These are phyloP conservation scores for Trididemnum clinides DNA, from an alignment of 23 tunicate genomes.

Conservation along the genomic window DNA sequence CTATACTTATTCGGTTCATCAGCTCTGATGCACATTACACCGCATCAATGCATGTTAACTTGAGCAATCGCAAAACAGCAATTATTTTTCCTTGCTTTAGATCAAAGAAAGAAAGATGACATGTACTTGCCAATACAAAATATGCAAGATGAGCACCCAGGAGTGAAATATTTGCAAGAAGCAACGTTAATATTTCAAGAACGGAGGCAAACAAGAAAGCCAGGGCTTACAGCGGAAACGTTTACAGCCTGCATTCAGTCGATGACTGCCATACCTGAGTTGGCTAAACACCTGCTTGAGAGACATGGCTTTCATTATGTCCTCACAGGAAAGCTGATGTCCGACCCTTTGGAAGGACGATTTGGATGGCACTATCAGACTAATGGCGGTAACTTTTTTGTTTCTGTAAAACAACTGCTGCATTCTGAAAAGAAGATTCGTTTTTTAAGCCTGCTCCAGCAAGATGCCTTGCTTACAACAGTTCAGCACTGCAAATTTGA, in stretches of 20 bases:
- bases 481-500: background rate
- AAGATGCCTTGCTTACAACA: background rate
- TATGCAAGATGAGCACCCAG: background rate
- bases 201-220: background rate
- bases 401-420: background rate
- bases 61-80: no score
- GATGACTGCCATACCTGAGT: background rate
- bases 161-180: background rate
- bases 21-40: no score
- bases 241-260: slow-evolving; percentile 26
- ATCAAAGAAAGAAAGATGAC: no score
- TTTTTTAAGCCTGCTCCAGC: slow-evolving; percentile 11
- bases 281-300: background rate
- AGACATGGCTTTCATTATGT: slow-evolving; percentile 20
- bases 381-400: slow-evolving; percentile 13
- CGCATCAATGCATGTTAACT: no score
- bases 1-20: no score
- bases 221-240: slow-evolving; percentile 20
- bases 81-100: no score
- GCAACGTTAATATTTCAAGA: background rate
- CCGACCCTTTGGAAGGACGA: slow-evolving; percentile 23
- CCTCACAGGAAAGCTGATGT: slow-evolving; percentile 14
- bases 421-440: background rate
- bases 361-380: slow-evolving; percentile 20
- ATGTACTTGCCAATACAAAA: background rate